Conservation (phyloP, 2,113 vertebrate genomes). For the Prinia subflava region DNA sequence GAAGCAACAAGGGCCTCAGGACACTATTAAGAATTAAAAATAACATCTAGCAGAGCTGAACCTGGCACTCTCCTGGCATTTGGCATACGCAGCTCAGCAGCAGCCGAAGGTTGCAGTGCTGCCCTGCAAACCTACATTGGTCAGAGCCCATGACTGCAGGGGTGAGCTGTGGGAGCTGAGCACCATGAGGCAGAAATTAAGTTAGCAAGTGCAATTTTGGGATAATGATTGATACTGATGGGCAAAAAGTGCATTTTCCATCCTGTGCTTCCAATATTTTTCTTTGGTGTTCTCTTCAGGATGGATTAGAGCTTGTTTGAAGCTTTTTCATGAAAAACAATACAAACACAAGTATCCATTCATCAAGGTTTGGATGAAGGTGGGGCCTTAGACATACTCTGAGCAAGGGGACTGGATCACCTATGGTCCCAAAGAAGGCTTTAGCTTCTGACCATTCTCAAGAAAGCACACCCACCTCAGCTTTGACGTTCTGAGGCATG, state of each 20-base stretch:
- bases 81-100: not conserved
- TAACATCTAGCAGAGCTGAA: not conserved
- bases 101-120: accelerated
- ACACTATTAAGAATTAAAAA: conserved; percentile 16
- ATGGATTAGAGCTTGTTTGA: not conserved
- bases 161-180: not conserved
- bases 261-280: not conserved
- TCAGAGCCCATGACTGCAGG: accelerated
- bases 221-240: not conserved
- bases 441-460: not conserved
- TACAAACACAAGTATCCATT: not conserved
- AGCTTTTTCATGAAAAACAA: not conserved
- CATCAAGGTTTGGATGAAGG: not conserved
- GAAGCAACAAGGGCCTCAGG: conserved; percentile 40
- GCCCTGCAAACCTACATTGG: not conserved
- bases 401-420: not conserved
- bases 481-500: not conserved
- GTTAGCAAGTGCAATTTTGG: not conserved
- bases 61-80: not conserved
- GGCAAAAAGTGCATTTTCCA: not conserved
- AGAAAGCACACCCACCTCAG: not conserved
- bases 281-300: not conserved
- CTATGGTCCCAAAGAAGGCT: not conserved
- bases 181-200: not conserved
- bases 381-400: not conserved